phyloP scores from a whole-genome alignment of 1,140 invertebrate genomes.

The Semibalanus balanoides region DNA sequence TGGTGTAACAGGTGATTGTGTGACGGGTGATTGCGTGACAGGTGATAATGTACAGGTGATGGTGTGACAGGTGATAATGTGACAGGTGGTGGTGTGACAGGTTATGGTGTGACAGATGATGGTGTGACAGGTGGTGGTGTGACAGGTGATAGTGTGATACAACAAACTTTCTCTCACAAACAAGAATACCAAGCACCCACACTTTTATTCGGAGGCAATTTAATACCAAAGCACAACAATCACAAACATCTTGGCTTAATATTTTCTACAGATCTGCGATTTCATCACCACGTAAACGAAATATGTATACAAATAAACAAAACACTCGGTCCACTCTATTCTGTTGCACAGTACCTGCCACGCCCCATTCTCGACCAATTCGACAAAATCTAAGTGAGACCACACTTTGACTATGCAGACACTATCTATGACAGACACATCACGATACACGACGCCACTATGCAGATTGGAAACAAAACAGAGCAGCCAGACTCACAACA shows the following conservation, averaged over 20 bases:
- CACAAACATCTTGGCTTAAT: neutral
- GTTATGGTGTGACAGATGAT: too few relatives aligned
- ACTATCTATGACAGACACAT: neutral
- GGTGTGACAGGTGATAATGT: too few relatives aligned
- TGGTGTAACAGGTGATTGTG: too few relatives aligned
- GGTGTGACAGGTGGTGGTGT: too few relatives aligned
- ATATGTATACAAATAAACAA: neutral
- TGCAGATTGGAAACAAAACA: neutral
- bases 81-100: too few relatives aligned
- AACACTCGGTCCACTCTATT: neutral
- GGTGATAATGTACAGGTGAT: too few relatives aligned
- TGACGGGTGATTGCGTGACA: too few relatives aligned
- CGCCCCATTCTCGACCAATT: neutral
- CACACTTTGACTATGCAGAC: neutral
- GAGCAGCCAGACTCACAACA: neutral
- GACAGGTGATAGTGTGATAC: too few relatives aligned
- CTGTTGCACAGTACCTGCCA: neutral
- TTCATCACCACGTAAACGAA: neutral
- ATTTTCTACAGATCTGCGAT: neutral
- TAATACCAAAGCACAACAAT: neutral
- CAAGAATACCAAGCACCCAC: neutral
- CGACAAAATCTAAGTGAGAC: neutral
- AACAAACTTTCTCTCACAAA: neutral
- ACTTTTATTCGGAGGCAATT: neutral
- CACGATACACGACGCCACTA: neutral